phyloP scores from a whole-genome alignment of 1,140 invertebrate species.

The Harpegnathos saltator region DNA sequence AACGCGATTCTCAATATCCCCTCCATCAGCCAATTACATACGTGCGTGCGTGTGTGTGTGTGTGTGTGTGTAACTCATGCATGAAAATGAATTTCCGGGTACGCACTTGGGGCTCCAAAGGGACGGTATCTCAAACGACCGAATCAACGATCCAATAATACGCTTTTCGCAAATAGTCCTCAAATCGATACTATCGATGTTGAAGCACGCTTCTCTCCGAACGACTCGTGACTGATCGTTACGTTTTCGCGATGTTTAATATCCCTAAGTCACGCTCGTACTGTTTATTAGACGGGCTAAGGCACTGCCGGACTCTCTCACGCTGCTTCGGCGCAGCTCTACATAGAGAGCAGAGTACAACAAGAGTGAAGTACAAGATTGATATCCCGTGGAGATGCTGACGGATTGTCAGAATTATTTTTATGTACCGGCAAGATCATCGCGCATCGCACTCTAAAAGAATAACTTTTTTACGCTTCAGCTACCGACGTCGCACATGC shows the following conservation, averaged over 20 bases:
- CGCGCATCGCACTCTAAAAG: neutral
- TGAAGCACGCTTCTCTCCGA: neutral
- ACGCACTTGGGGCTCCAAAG: neutral
- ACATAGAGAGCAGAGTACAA: neutral
- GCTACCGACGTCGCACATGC: neutral
- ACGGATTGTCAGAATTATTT: constrained; percentile 6
- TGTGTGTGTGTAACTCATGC: neutral
- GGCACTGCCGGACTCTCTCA: neutral
- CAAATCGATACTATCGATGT: constrained; percentile 19
- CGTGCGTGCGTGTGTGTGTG: no score
- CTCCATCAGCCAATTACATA: constrained; percentile 25
- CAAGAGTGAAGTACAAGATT: neutral
- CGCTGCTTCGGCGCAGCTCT: neutral
- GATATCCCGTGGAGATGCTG: constrained; percentile 5
- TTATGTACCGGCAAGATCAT: constrained; percentile 13
- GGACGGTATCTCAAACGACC: neutral
- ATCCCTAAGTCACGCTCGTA: constrained; percentile 30
- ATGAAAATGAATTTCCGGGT: constrained; percentile 37
- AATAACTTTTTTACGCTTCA: neutral
- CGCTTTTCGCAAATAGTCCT: neutral
- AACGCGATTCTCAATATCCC: neutral
- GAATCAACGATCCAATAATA: constrained; percentile 38
- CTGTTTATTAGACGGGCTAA: constrained; percentile 46
- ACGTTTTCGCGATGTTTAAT: constrained; percentile 54
- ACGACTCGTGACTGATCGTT: constrained; percentile 35